phyloP scores from a whole-genome alignment of 2,888 invertebrate genomes.

The Volucella inflata region DNA sequence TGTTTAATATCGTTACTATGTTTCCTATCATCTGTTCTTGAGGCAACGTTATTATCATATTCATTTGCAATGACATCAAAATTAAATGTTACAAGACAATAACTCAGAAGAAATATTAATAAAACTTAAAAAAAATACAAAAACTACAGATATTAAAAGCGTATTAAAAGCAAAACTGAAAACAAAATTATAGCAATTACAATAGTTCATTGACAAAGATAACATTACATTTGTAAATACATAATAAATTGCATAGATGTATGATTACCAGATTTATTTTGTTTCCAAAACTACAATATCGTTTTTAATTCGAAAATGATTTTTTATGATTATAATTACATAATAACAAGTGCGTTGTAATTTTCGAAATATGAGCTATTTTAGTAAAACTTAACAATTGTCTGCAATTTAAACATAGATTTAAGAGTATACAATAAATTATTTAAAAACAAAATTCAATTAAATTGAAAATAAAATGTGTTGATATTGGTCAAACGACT shows the following conservation, averaged over 20 bases:
- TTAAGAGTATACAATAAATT: conserved; percentile 60
- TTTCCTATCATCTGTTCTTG: conserved; percentile 31
- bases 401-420: conserved; percentile 48
- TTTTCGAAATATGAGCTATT: conserved; percentile 60
- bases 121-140: conserved; percentile 19
- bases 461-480: conserved; percentile 71
- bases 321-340: conserved; percentile 20
- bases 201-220: not conserved
- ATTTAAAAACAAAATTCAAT: conserved; percentile 58
- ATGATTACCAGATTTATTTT: conserved; percentile 1
- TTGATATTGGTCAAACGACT: conserved; percentile 50
- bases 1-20: conserved; percentile 54
- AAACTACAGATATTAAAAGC: conserved; percentile 13
- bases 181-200: conserved; percentile 12
- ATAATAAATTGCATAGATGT: conserved; percentile 14
- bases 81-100: conserved; percentile 65
- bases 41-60: conserved; percentile 36
- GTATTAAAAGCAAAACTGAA: conserved; percentile 6
- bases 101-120: conserved; percentile 52
- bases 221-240: conserved; percentile 50
- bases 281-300: conserved; percentile 43
- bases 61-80: conserved; percentile 58
- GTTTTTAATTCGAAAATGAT: conserved; percentile 40
- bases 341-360: conserved; percentile 44
- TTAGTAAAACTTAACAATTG: conserved; percentile 48